Conservation (phyloP, 2,113 vertebrate genomes). For the Bos indicus region DNA sequence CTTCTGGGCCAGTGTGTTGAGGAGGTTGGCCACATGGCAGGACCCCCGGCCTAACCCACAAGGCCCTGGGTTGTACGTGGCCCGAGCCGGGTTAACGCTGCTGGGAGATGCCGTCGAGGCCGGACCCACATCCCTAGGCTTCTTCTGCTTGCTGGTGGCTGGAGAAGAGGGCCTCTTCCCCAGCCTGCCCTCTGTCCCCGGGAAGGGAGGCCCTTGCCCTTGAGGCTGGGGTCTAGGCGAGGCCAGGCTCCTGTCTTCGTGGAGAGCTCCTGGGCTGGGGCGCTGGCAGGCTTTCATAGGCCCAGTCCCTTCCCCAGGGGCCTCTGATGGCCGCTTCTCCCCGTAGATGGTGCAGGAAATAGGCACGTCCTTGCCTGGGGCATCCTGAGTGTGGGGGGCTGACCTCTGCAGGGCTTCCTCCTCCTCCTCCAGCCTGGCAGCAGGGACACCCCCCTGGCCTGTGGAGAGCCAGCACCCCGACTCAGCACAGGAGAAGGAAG, state of each 20-base stretch:
- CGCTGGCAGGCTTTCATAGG: fast-evolving
- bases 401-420: fast-evolving
- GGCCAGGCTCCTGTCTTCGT: neutral
- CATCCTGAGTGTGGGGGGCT: neutral
- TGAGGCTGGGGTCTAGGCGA: neutral
- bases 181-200: neutral
- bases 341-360: fast-evolving
- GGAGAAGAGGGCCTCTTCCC: neutral
- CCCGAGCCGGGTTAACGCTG: constrained; percentile 53
- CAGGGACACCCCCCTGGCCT: constrained; percentile 1
- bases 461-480: neutral
- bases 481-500: neutral
- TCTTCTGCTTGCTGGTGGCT: neutral
- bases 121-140: fast-evolving
- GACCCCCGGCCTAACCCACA: constrained; percentile 43
- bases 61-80: constrained; percentile 73
- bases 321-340: neutral
- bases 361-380: neutral
- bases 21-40: constrained; percentile 50
- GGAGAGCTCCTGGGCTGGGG: neutral
- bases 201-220: neutral
- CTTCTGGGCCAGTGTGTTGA: constrained; percentile 57
- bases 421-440: neutral
- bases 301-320: neutral
- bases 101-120: neutral